Percentiles rank a stretch among this genome's conserved stretches.
These are phyloP conservation scores for Galerucella nymphaeae DNA, from an alignment of 2,888 invertebrate species.

Conservation along the genomic window DNA sequence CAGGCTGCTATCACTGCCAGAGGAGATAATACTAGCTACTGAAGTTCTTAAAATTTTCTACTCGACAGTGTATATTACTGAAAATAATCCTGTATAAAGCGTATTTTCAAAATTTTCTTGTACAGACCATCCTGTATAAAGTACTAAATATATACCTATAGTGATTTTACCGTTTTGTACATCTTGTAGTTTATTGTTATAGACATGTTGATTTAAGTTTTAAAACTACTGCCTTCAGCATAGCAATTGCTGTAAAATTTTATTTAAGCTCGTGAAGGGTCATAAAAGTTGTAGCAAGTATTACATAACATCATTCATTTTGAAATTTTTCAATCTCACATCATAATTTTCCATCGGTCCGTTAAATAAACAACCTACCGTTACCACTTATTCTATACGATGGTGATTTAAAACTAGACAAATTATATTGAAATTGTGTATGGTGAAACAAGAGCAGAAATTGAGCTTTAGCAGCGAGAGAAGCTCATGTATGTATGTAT, in stretches of 20 bases:
- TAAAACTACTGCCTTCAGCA: background rate
- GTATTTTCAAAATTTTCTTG: background rate
- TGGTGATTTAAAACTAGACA: background rate
- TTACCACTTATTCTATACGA: background rate
- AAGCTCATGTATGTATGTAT: too few species aligned
- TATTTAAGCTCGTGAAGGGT: background rate
- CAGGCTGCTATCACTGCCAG: too few species aligned
- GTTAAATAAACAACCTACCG: background rate
- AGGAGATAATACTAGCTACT: too few species aligned
- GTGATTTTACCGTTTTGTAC: background rate
- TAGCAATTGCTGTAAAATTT: background rate
- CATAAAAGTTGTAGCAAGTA: background rate
- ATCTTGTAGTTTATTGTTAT: background rate
- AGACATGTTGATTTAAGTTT: conserved; percentile 1
- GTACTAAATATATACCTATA: background rate
- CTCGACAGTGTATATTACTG: too few species aligned
- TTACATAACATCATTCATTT: conserved; percentile 1
- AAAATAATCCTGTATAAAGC: too few species aligned
- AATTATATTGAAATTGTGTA: background rate
- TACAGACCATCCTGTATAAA: background rate
- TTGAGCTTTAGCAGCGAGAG: too few species aligned
- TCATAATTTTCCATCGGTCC: background rate
- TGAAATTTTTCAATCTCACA: background rate
- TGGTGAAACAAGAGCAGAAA: too few species aligned
- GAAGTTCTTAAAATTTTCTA: too few species aligned